Conservation (phyloP, 2,113 vertebrate species). For the Oncorhynchus clarkii region DNA sequence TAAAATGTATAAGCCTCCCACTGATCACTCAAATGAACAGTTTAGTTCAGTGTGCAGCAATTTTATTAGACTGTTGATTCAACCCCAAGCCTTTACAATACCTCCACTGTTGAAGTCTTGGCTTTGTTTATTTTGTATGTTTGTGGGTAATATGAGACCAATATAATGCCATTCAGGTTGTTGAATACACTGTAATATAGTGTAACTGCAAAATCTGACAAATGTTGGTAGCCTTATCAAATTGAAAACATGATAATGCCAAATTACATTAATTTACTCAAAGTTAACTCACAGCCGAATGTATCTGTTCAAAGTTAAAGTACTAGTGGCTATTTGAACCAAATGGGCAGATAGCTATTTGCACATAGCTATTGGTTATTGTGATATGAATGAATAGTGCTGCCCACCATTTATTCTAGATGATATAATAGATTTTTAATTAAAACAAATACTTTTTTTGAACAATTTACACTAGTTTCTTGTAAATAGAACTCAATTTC, state of each 20-base stretch:
- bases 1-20: slow-evolving; percentile 49
- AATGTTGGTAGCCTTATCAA: slow-evolving; percentile 30
- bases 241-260: slow-evolving; percentile 45
- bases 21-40: slow-evolving; percentile 49
- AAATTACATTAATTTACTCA: background rate
- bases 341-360: background rate
- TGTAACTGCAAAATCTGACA: slow-evolving; percentile 25
- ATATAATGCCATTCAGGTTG: slow-evolving; percentile 44
- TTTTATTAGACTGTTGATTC: slow-evolving; percentile 47
- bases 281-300: slow-evolving; percentile 20
- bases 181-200: slow-evolving; percentile 29
- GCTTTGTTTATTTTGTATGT: slow-evolving; percentile 44
- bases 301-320: slow-evolving; percentile 16
- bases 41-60: slow-evolving; percentile 38
- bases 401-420: background rate
- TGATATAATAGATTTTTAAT: background rate
- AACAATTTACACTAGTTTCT: slow-evolving; percentile 35
- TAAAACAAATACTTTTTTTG: background rate
- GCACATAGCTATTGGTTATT: background rate
- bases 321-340: background rate
- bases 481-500: slow-evolving; percentile 73
- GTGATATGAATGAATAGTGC: slow-evolving; percentile 6
- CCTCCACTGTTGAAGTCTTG: slow-evolving; percentile 53
- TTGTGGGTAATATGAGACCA: slow-evolving; percentile 39
- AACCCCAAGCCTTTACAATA: slow-evolving; percentile 54